These are phyloP conservation scores for Australoheros facetus DNA, from an alignment of 2,797 vertebrate species.

Conservation along the genomic window DNA sequence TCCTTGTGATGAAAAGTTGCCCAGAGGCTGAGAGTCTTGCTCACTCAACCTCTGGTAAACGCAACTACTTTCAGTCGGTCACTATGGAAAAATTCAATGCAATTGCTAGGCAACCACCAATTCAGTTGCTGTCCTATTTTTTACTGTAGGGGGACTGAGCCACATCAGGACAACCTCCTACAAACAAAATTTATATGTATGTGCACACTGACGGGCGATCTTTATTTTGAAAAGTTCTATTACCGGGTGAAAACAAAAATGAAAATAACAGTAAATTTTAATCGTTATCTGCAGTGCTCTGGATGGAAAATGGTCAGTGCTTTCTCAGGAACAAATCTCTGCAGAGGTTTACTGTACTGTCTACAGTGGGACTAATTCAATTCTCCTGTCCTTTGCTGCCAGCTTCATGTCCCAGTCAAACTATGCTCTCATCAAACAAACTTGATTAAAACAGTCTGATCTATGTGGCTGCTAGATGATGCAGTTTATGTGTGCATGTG, in stretches of 20 bases:
- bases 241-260: neutral
- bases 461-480: slow-evolving; percentile 61
- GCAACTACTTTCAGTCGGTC: too few species aligned
- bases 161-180: neutral
- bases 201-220: neutral
- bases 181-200: neutral
- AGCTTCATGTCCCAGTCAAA: slow-evolving; percentile 64
- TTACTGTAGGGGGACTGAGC: neutral
- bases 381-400: slow-evolving; percentile 59
- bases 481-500: slow-evolving; percentile 28
- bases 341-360: slow-evolving; percentile 45
- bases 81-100: neutral
- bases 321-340: slow-evolving; percentile 34
- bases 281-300: neutral
- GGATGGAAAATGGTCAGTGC: slow-evolving; percentile 4
- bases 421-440: slow-evolving; percentile 74
- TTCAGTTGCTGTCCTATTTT: neutral
- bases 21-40: too few species aligned
- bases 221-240: too few species aligned
- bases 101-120: neutral
- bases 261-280: neutral
- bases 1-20: too few species aligned
- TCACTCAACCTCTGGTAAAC: too few species aligned
- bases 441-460: slow-evolving; percentile 73
- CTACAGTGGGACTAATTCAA: slow-evolving; percentile 62